Percentiles rank a stretch among this genome's conserved stretches.
Conservation (phyloP, 2,888 invertebrate species). For the Coenonympha glycerion region DNA sequence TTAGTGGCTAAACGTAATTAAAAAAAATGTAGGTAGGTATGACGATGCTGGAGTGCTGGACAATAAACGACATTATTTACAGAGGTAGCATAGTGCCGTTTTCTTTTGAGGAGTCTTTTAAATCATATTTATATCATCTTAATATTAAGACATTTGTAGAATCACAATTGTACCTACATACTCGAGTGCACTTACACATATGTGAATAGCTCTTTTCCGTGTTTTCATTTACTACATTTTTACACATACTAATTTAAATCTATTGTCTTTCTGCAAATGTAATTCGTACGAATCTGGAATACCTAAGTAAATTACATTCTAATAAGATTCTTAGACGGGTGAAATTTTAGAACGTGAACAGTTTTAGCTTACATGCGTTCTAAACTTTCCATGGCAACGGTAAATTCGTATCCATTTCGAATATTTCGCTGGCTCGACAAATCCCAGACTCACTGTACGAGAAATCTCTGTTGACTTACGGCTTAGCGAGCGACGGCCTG, state of each 20-base stretch:
- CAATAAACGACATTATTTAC: too few species aligned
- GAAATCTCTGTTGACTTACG: constrained; percentile 35
- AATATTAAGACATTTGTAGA: too few species aligned
- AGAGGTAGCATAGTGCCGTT: too few species aligned
- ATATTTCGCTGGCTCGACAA: constrained; percentile 38
- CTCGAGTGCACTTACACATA: too few species aligned
- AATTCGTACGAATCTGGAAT: constrained; percentile 10
- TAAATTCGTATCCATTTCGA: constrained; percentile 46
- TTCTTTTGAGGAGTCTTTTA: too few species aligned
- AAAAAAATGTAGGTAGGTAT: too few species aligned
- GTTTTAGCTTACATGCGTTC: constrained; percentile 41
- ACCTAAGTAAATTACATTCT: constrained; percentile 43
- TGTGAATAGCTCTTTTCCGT: too few species aligned
- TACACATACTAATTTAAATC: neutral
- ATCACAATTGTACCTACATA: too few species aligned
- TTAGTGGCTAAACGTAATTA: too few species aligned
- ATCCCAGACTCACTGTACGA: constrained; percentile 48
- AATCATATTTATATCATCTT: too few species aligned
- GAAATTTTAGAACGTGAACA: constrained; percentile 45
- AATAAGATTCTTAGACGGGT: constrained; percentile 52
- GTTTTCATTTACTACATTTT: too few species aligned
- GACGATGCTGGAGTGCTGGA: too few species aligned
- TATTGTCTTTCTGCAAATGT: neutral
- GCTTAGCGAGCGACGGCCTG: constrained; percentile 1
- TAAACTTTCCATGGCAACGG: constrained; percentile 63